A percentile compares a stretch with the other conserved stretches of the same genome.
Conservation (phyloP, 1,140 invertebrate species). For the Scaptodrosophila lebanonensis region DNA sequence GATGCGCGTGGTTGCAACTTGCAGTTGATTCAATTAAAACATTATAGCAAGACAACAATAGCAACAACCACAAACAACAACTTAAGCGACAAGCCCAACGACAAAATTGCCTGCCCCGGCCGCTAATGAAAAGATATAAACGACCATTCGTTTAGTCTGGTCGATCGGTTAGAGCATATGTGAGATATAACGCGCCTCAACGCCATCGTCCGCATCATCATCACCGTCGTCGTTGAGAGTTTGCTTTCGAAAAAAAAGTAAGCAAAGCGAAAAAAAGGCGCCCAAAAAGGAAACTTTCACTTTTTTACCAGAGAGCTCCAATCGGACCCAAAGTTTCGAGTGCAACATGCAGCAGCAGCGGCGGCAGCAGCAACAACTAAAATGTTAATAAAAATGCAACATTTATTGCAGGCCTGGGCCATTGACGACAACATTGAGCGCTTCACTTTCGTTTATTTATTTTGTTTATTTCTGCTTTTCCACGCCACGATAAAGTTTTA, state of each 20-base stretch:
- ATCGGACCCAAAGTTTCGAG: no score
- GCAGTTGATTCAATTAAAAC: conserved; percentile 66
- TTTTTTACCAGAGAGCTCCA: no score
- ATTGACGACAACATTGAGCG: conserved; percentile 14
- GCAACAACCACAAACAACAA: conserved; percentile 15
- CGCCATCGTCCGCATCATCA: no score
- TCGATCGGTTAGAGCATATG: not conserved
- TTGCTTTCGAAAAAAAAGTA: no score
- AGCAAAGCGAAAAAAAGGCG: no score
- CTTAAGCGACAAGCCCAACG: conserved; percentile 17
- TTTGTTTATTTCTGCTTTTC: conserved; percentile 23
- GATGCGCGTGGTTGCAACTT: conserved; percentile 47
- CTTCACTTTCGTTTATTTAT: conserved; percentile 59
- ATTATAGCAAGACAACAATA: no score
- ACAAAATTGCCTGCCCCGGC: conserved; percentile 18
- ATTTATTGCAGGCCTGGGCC: conserved; percentile 44
- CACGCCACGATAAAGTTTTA: conserved; percentile 53
- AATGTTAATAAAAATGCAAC: conserved; percentile 70
- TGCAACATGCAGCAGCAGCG: conserved; percentile 14
- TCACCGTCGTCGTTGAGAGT: no score
- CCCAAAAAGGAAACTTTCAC: conserved; percentile 64
- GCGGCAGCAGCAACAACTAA: conserved; percentile 36
- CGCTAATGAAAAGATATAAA: conserved; percentile 35
- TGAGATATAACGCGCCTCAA: conserved; percentile 2
- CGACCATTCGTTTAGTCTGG: no score